A percentile compares a stretch with the other conserved stretches of the same genome.
Conservation (phyloP, 1,140 invertebrate genomes). For the Lethocerus indicus region DNA sequence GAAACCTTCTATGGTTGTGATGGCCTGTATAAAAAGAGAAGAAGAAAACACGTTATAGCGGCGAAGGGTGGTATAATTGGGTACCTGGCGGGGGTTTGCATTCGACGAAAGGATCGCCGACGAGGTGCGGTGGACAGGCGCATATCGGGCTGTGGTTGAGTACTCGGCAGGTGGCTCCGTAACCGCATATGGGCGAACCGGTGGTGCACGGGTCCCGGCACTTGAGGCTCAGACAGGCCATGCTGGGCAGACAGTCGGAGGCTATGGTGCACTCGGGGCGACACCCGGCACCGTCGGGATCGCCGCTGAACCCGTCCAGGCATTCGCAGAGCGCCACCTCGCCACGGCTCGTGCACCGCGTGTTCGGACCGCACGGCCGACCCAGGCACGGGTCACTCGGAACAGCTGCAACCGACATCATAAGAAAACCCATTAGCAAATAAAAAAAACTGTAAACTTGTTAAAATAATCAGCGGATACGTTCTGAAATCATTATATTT, state of each 20-base stretch:
- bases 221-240: constrained; percentile 50
- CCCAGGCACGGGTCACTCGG: constrained; percentile 50
- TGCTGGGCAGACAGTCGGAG: constrained; percentile 51
- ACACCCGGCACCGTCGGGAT: constrained; percentile 35
- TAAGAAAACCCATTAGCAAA: too few species aligned
- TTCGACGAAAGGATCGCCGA: constrained; percentile 59
- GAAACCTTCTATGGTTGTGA: too few species aligned
- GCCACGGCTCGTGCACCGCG: constrained; percentile 41
- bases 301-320: constrained; percentile 42
- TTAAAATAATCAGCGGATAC: too few species aligned
- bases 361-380: constrained; percentile 56
- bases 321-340: constrained; percentile 52
- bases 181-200: constrained; percentile 52
- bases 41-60: too few species aligned
- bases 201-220: constrained; percentile 52
- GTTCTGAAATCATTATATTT: too few species aligned
- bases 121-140: constrained; percentile 45
- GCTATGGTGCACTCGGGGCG: constrained; percentile 57
- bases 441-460: too few species aligned
- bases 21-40: too few species aligned
- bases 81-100: constrained; percentile 35
- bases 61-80: too few species aligned
- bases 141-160: constrained; percentile 69
- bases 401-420: too few species aligned
- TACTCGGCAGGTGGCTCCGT: constrained; percentile 43